Evolutionary conservation across 2,797 vertebrate species (phyloP).

Genomic region (Neosalanx taihuensis): DNA sequence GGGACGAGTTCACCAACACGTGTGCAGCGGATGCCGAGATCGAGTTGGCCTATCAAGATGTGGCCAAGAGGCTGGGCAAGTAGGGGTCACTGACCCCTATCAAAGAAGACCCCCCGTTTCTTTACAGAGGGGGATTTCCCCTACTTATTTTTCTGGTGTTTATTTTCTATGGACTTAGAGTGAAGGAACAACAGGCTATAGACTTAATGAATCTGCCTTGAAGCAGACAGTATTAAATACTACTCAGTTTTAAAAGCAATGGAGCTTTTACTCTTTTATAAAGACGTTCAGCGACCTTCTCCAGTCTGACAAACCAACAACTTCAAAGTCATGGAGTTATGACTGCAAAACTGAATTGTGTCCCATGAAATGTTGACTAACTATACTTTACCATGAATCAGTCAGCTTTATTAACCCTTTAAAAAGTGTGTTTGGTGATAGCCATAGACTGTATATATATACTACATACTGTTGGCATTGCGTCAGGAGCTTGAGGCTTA

Average conservation of each 20-base stretch:
- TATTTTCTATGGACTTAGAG: too few species aligned
- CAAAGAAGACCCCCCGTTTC: neutral
- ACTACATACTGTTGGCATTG: neutral
- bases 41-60: slow-evolving; percentile 89
- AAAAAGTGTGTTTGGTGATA: too few species aligned
- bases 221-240: neutral
- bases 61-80: slow-evolving; percentile 88
- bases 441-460: neutral
- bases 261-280: neutral
- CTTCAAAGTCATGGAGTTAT: neutral
- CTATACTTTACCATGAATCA: too few species aligned
- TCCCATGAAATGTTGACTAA: too few species aligned
- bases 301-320: neutral
- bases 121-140: too few species aligned
- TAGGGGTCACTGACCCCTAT: slow-evolving; percentile 29
- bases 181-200: too few species aligned
- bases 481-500: neutral
- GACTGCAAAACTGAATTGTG: neutral
- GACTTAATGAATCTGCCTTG: too few species aligned
- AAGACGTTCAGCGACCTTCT: neutral
- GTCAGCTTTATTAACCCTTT: too few species aligned
- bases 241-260: neutral
- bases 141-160: too few species aligned
- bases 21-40: slow-evolving; percentile 90
- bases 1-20: slow-evolving; percentile 94